Evolutionary conservation across 2,113 vertebrate genomes (phyloP), one percentile per base, ranked within the genome.

Genomic region (Sceloporus tristichus): DNA sequence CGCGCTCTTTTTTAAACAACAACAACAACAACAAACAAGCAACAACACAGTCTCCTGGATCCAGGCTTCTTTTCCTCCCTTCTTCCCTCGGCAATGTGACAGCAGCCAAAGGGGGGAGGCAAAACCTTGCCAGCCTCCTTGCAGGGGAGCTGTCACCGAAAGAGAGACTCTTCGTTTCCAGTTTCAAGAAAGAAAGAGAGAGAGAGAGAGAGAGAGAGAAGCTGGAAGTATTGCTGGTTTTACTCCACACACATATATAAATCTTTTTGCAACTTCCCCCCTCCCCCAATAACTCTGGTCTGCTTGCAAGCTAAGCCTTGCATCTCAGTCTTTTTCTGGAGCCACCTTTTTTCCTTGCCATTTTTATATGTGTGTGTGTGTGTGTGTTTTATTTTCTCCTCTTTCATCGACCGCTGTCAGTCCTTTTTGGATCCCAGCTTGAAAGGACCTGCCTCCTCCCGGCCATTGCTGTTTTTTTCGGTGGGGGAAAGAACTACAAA

Each of bases 391-490:
- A 11, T 27, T 16, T 21, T 59, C 53, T 11, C 68, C 48, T 25
- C 79, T 29, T 7, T 7, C 9, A n/a, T 9, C 59, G 42, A 21
- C 29, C 68, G 40, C 16, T 40, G 62, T 66, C 80, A 66, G 79
- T 59, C 14, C 79, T 40, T 81, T 56, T 48, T 86, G n/a, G 65
- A 79, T 56, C 70, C 89, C 90, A 90, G 90, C 86, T 40, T 18
- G 89, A 91, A 87, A 94, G 93, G 92, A 92, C 91, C 92, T 82
- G 90, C 87, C 91, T 90, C 92, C 94, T 93, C 93, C 6, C 91
- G 87, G 89, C 89, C 89, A 92, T 90, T 92, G 94, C 95, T 95
- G 91, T 95, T 95, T 96, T 92, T n/a, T 48, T 48, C 6, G 68
- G 27, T 11, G 27, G 27, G 9, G 25, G 11, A 27, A 29, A 71